Conservation (phyloP, 1,140 invertebrate species). For the Sogatella furcifera region DNA sequence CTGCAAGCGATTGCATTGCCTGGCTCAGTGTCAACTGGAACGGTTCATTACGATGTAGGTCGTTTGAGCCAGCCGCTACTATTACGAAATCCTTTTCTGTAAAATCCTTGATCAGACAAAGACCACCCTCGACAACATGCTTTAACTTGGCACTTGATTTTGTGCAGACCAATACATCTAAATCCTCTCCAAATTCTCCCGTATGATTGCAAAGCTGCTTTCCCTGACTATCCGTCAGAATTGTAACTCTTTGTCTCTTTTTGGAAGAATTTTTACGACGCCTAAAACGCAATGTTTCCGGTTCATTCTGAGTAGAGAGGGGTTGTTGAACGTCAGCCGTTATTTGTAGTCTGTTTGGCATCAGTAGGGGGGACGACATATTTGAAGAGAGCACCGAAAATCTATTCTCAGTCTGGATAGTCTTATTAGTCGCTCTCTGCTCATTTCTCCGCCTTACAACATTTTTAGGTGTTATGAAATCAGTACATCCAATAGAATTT, state of each 20-base stretch:
- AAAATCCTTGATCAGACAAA: background rate
- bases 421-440: background rate
- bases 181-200: background rate
- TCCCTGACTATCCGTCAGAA: constrained; percentile 5
- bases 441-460: background rate
- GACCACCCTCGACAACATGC: background rate
- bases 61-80: background rate
- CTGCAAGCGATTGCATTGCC: background rate
- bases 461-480: background rate
- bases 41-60: background rate
- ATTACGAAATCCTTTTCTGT: constrained; percentile 1
- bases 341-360: background rate
- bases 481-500: too few relatives aligned
- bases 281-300: too few relatives aligned
- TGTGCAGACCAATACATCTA: background rate
- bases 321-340: background rate
- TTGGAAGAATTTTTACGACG: background rate
- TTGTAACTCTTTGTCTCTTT: background rate
- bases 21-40: background rate
- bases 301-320: background rate
- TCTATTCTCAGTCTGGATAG: background rate
- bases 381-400: too few relatives aligned
- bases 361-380: too few relatives aligned
- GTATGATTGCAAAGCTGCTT: background rate
- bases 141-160: constrained; percentile 6